phyloP scores from a whole-genome alignment of 2,797 vertebrate genomes.

The Microctenopoma lineatum region DNA sequence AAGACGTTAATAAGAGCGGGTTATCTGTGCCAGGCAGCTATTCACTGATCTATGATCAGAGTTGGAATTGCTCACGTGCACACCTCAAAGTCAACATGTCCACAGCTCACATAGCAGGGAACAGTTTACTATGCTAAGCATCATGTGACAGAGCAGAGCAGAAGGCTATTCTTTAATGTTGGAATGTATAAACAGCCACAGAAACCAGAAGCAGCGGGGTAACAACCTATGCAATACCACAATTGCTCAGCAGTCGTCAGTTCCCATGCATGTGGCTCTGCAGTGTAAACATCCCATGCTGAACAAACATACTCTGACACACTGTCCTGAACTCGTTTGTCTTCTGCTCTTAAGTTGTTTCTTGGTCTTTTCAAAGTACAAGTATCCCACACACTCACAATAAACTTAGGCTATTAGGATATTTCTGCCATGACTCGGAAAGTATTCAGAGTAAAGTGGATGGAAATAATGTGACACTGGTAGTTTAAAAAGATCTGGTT shows the following conservation, averaged over 20 bases:
- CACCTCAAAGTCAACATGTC: no score
- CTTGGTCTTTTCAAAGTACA: background rate
- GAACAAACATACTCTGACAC: background rate
- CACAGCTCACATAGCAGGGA: background rate
- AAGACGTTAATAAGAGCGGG: background rate
- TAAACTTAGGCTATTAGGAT: no score
- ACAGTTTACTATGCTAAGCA: background rate
- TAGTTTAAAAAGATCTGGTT: no score
- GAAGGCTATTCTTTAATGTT: background rate
- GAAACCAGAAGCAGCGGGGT: background rate
- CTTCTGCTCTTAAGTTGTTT: no score
- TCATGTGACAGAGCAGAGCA: background rate
- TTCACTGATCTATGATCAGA: no score
- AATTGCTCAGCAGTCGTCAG: background rate
- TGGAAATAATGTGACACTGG: no score
- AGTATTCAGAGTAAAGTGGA: no score
- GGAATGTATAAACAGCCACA: background rate
- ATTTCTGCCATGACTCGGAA: no score
- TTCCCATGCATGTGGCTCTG: background rate
- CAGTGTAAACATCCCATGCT: background rate
- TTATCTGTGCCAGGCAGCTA: background rate
- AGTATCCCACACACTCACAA: no score
- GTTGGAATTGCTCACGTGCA: no score
- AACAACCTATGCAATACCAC: background rate
- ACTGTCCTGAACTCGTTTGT: no score